Base-by-base conservation (phyloP, 2,888 invertebrate genomes). In the Endomychus coccineus region DNA sequence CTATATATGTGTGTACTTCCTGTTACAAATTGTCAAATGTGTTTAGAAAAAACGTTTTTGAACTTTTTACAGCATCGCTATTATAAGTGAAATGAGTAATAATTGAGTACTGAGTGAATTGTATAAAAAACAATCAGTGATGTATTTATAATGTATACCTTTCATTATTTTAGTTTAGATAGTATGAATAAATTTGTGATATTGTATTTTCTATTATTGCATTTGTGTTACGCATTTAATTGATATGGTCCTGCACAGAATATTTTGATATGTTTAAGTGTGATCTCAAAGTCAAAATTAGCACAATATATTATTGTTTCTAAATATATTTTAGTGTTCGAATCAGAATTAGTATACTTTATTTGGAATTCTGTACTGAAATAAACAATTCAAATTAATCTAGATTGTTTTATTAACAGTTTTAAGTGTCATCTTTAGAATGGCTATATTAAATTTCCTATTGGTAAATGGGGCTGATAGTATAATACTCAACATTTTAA, bases 271-370 rank as follows among this genome's bases (percentile, higher is more conserved):
- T 31, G 28, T 37, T 37, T 17, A 27, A 33, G 47, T 55, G 52
- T 57, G 57, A 57, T 58, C 58, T 57, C 58, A 54, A 51, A 49
- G 52, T 53, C 53, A 57, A 37, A 56, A 58, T 55, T 57, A 50
- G 54, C 55, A 55, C 56, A 57, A 51, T 46, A 51, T 52, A 37
- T 37, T 37, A 24, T 52, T 46, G 41, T 44, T 28, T 37, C 39
- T 50, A 42, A 44, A 49, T 49, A 44, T 51, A 47, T 44, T 44
- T 39, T 45, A 37, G 33, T 50, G 44, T 50, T 48, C 49, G 31
- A 14, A 31, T 37, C 31, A 31, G 36, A 25, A 37, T 31, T 29
- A 10, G n/a, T n/a, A 30, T 31, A 30, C 27, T 37, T 37, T 31
- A 37, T 37, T 37, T 37, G 31, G n/a, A 31, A 37, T 37, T 21